Evolutionary conservation across 2,888 invertebrate species (phyloP).

Genomic region (Lydus trimaculatus): DNA sequence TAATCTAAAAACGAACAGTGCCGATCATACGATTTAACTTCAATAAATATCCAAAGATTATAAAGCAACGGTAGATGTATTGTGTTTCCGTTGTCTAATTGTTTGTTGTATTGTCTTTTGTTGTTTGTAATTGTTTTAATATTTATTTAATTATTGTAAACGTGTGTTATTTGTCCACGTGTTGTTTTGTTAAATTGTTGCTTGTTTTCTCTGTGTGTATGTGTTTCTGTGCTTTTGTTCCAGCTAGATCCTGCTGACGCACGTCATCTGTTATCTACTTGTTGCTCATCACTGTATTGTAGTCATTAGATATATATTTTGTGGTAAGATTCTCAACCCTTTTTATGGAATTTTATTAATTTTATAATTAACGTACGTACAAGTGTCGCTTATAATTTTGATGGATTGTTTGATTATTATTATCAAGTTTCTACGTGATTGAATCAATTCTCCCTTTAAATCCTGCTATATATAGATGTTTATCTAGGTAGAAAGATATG

Average conservation of each 20-base stretch:
- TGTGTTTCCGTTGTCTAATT: not conserved
- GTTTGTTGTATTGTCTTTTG: not conserved
- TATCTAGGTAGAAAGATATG: constrained; percentile 7
- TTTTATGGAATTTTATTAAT: not conserved
- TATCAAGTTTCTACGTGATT: not conserved
- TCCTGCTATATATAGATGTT: not conserved
- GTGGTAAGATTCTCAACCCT: not conserved
- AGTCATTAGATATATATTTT: not conserved
- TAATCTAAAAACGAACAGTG: constrained; percentile 4
- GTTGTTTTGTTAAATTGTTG: not conserved
- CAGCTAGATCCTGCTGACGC: not conserved
- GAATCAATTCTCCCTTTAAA: not conserved
- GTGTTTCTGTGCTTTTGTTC: not conserved
- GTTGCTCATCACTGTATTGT: not conserved
- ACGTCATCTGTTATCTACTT: constrained; percentile 8
- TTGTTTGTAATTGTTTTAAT: not conserved
- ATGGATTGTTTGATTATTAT: too few relatives aligned
- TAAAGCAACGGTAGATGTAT: not conserved
- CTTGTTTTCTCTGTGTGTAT: not conserved
- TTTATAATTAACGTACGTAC: not conserved
- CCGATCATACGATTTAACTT: constrained; percentile 4
- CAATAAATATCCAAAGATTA: not conserved
- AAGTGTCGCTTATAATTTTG: too few relatives aligned
- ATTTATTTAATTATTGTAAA: constrained; percentile 1
- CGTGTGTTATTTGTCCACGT: constrained; percentile 3